Evolutionary conservation across 1,140 invertebrate genomes (phyloP).

Genomic region (Pomacea maculata): DNA sequence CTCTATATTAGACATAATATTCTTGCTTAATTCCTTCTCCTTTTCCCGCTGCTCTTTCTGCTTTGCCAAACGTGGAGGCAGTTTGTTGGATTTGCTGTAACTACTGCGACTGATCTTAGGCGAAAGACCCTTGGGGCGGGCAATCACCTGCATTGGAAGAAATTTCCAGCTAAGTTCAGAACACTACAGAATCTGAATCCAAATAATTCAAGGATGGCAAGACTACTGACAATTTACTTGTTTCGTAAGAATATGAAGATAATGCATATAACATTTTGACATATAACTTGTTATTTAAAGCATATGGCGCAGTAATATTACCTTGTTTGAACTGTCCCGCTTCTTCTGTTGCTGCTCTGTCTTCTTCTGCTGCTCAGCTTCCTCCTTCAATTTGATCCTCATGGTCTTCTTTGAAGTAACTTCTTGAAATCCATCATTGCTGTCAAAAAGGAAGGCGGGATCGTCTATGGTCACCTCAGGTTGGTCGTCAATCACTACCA

Average conservation of each 20-base stretch:
- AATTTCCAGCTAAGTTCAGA: background rate
- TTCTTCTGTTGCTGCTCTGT: conserved; percentile 49
- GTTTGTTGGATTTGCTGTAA: conserved; percentile 65
- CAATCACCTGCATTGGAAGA: conserved; percentile 45
- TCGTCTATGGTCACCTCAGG: conserved; percentile 69
- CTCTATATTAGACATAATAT: conserved; percentile 61
- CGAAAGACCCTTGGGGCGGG: conserved; percentile 58
- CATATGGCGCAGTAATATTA: background rate
- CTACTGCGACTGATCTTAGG: conserved; percentile 69
- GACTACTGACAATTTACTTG: too few species aligned
- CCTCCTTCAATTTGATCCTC: conserved; percentile 64
- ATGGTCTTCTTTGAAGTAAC: conserved; percentile 81
- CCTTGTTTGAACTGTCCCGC: conserved; percentile 47
- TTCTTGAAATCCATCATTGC: conserved; percentile 85
- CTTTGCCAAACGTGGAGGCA: conserved; percentile 84
- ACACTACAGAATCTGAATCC: too few species aligned
- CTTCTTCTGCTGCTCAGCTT: conserved; percentile 64
- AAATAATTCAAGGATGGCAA: too few species aligned
- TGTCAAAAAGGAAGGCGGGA: conserved; percentile 65
- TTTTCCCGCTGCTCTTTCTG: conserved; percentile 69
- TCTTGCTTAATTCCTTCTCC: conserved; percentile 47
- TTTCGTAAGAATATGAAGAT: too few species aligned
- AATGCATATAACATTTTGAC: background rate
- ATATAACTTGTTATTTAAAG: background rate
- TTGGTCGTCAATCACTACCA: conserved; percentile 72